phyloP scores from a whole-genome alignment of 1,140 invertebrate species.

The Melipona quadrifasciata region DNA sequence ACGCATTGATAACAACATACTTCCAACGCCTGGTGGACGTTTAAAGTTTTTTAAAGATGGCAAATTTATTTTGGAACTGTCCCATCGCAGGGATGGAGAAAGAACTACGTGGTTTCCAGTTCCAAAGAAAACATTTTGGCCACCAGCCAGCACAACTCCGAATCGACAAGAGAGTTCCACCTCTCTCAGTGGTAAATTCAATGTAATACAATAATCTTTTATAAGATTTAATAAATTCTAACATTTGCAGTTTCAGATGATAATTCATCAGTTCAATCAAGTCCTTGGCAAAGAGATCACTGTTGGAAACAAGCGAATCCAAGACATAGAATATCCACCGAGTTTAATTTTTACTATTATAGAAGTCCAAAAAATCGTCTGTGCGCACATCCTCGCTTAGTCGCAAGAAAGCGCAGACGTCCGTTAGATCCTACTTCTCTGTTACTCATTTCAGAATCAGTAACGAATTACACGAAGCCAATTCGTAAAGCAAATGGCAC shows the following conservation, averaged over 20 bases:
- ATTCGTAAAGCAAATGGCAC: conserved; percentile 68
- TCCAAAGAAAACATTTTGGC: conserved; percentile 92
- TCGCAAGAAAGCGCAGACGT: conserved; percentile 84
- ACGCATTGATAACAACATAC: conserved; percentile 68
- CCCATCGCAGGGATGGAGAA: conserved; percentile 90
- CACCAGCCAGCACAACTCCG: conserved; percentile 85
- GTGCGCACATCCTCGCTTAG: conserved; percentile 79
- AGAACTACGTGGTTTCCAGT: conserved; percentile 92
- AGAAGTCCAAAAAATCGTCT: conserved; percentile 81
- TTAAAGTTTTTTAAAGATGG: conserved; percentile 88
- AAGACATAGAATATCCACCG: conserved; percentile 86
- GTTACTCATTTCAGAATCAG: conserved; percentile 76
- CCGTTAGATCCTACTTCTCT: conserved; percentile 81
- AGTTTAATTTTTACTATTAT: conserved; percentile 88
- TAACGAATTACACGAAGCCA: conserved; percentile 77
- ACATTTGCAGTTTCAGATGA: conserved; percentile 89
- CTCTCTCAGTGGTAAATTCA: conserved; percentile 84
- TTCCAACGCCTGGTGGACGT: conserved; percentile 81
- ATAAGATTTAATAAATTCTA: neutral
- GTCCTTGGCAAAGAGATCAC: conserved; percentile 93
- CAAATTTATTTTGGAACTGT: conserved; percentile 93
- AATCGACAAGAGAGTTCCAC: conserved; percentile 85
- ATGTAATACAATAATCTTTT: neutral
- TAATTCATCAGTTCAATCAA: conserved; percentile 93
- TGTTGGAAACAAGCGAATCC: conserved; percentile 92